A percentile compares a stretch with the other conserved stretches of the same genome.
These are phyloP conservation scores for Therioaphis trifolii DNA, from an alignment of 2,888 invertebrate genomes.

Conservation along the genomic window DNA sequence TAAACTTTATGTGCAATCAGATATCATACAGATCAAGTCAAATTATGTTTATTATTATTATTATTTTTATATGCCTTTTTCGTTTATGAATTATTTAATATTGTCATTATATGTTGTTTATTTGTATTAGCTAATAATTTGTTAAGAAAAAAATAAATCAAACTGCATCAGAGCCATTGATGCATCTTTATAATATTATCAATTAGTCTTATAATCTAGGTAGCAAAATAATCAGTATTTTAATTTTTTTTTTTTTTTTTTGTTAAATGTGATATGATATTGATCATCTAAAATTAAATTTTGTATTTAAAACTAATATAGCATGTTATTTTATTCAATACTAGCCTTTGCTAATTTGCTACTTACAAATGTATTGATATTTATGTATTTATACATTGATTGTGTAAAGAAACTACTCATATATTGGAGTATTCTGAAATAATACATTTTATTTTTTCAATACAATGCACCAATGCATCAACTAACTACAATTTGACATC, in stretches of 20 bases:
- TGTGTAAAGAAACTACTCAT: no score
- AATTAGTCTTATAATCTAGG: slow-evolving; percentile 27
- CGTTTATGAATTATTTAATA: slow-evolving; percentile 36
- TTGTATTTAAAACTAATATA: slow-evolving; percentile 47
- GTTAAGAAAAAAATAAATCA: slow-evolving; percentile 46
- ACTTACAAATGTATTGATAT: no score
- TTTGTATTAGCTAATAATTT: slow-evolving; percentile 57
- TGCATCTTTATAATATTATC: slow-evolving; percentile 45
- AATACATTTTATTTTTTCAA: no score
- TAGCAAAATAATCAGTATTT: slow-evolving; percentile 53
- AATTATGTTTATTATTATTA: slow-evolving; percentile 42
- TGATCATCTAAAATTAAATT: slow-evolving; percentile 42
- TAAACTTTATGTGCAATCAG: slow-evolving; percentile 58
- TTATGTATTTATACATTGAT: no score
- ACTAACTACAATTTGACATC: no score
- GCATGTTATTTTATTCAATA: slow-evolving; percentile 5
- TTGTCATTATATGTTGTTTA: slow-evolving; percentile 55
- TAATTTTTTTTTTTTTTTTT: slow-evolving; percentile 34
- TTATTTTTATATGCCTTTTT: slow-evolving; percentile 43
- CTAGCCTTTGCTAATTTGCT: not conserved
- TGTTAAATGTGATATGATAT: slow-evolving; percentile 44
- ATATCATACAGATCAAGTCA: slow-evolving; percentile 36
- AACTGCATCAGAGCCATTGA: slow-evolving; percentile 35
- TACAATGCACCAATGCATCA: no score
- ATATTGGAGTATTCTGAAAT: no score